Base-by-base conservation (phyloP, 2,888 invertebrate species). In the Himalopsyche japonica region DNA sequence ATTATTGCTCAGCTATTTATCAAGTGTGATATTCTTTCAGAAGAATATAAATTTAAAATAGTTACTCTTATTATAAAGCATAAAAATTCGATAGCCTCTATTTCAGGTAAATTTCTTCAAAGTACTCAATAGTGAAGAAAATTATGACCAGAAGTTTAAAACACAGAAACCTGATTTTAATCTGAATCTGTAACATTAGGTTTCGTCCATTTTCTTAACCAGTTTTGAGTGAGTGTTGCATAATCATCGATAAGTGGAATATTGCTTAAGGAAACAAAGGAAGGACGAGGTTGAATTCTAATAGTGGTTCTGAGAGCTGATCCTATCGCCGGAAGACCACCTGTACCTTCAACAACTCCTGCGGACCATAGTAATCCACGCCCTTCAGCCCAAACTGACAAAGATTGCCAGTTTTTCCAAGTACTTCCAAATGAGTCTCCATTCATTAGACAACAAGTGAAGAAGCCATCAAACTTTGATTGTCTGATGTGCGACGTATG, bases 371-470 rank as follows among this genome's bases (percentile, higher is more conserved):
- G 24, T 3, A 86, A 79, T 12, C 70, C 49, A 32, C 84, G 85
- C 18, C 79, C 80, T 30, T 80, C 43, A 12, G 86, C 84, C 87
- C 87, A 87, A 5, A 70, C 30, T n/a, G 85, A 77, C 30, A 87
- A 27, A 15, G 85, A 37, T 48, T 86, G 84, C 93, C 93, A 93
- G 87, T 93, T 92, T 88, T 92, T 93, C 92, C 92, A 93, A 0
- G 93, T 92, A 70, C 94, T 94, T 5, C 94, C 94, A 87, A 92
- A 93, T 43, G 93, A 92, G 88, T 94, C 94, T 8, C 93, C 93
- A 87, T 94, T 93, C 8, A 92, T 91, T 2, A 93, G 93, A 89
- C 94, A 94, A 87, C 94, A 94, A 0, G 94, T 94, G 89, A 94
- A 95, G 87, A 94, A 93, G 0, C 94, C 93, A 87, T 93, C 92